These are phyloP conservation scores for Rhea pennata DNA, from an alignment of 2,113 vertebrate genomes.

Conservation along the genomic window DNA sequence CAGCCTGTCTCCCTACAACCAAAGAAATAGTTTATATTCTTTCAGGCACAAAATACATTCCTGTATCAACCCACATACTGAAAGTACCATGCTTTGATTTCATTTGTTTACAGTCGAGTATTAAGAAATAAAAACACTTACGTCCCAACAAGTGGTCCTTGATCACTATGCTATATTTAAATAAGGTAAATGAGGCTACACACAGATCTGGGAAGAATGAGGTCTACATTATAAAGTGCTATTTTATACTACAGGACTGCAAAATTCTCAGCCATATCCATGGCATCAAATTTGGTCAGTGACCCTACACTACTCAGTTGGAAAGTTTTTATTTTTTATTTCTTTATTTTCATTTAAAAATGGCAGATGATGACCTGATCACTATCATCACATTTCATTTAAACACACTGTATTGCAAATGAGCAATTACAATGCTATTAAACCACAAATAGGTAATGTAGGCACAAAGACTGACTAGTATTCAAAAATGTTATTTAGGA, in stretches of 20 bases:
- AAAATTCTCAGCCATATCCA: not conserved
- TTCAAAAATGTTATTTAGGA: not conserved
- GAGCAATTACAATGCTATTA: not conserved
- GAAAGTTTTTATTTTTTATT: not conserved
- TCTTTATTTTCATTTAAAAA: not conserved
- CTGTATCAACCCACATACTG: not conserved
- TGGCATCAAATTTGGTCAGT: not conserved
- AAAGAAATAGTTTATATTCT: not conserved
- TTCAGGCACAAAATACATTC: not conserved
- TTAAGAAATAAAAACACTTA: not conserved
- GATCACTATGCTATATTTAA: not conserved
- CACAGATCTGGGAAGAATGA: not conserved
- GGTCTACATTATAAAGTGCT: not conserved
- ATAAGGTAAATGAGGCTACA: not conserved
- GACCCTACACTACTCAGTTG: not conserved
- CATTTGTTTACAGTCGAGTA: not conserved
- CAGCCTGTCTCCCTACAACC: not conserved
- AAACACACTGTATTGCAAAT: not conserved
- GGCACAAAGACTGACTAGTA: not conserved
- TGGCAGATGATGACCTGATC: not conserved
- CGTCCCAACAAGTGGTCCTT: not conserved
- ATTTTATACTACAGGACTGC: not conserved
- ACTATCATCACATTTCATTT: not conserved
- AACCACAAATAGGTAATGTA: not conserved
- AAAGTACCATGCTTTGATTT: not conserved